Evolutionary conservation across 2,888 invertebrate genomes (phyloP), one percentile per base, ranked within the genome.

Genomic region (Cataglyphis cursor): DNA sequence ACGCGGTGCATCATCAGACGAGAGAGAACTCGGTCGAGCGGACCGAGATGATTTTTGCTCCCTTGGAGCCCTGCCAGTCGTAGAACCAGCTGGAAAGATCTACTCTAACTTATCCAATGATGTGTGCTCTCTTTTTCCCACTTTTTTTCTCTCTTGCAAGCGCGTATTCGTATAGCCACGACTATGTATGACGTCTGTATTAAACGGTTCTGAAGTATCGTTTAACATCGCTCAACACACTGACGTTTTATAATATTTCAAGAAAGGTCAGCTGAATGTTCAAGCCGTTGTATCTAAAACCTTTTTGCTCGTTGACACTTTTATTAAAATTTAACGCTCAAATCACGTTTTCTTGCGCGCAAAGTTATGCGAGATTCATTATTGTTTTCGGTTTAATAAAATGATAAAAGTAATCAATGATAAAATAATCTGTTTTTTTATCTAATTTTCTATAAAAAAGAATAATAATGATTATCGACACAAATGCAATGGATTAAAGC

Each of bases 21-120:
- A 83, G 88, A 83, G 86, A 81, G 31, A 64, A 74, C 31, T n/a
- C 68, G 61, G 10, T 35, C 61, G 61, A 73, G 65, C 72, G 81
- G 21, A 65, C 81, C 70, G 66, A n/a, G n/a, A n/a, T 86, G 90
- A 92, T 92, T 93, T 93, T 93, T 90, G 85, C 88, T 82, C 90
- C 81, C 85, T 88, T 93, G 93, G 93, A 93, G 28, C 78, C 48
- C 82, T 91, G 93, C 93, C 93, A 93, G 92, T 91, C 90, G 85
- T 85, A 85, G 85, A 84, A 90, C 85, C 92, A 92, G 90, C 90
- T 90, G 89, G 83, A 85, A 75, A 72, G 76, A 70, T 83, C 74
- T 84, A 54, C 64, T 78, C 64, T 78, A 73, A 74, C 78, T 64
- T 59, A 51, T 74, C 66, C 83, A 9, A 64, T 28, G 51, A 28